Conservation (phyloP, 2,888 invertebrate genomes). For the Drosophila meridiana region DNA sequence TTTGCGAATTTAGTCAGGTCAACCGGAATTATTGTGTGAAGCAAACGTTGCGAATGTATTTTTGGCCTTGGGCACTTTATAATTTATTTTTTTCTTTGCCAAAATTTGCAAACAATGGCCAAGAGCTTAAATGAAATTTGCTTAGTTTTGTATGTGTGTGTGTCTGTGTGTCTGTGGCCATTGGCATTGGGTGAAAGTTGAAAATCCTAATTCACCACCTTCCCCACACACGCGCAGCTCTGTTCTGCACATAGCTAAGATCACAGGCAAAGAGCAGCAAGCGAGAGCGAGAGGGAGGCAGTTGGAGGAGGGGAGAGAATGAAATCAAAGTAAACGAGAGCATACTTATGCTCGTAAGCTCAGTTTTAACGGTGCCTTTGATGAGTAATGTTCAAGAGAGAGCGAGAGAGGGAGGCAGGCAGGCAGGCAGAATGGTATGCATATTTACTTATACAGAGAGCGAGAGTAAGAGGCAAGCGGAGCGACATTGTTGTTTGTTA, state of each 20-base stretch:
- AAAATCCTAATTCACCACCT: neutral
- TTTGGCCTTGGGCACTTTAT: conserved; percentile 35
- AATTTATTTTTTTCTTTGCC: conserved; percentile 17
- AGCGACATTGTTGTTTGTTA: conserved; percentile 22
- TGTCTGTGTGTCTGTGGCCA: neutral
- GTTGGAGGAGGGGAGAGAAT: neutral
- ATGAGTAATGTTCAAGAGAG: neutral
- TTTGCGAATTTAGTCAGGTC: conserved; percentile 28
- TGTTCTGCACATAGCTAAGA: neutral
- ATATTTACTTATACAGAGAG: neutral
- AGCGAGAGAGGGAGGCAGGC: neutral
- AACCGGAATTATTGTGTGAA: conserved; percentile 40
- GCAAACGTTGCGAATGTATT: conserved; percentile 34
- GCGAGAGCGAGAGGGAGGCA: neutral
- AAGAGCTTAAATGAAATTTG: conserved; percentile 12
- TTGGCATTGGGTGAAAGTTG: conserved; percentile 39
- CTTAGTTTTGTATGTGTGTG: neutral
- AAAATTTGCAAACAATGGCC: conserved; percentile 21
- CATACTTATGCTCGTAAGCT: neutral
- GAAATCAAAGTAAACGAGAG: neutral
- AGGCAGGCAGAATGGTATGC: neutral
- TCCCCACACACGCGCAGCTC: neutral
- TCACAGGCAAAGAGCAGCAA: neutral
- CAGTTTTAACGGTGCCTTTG: conserved; percentile 7
- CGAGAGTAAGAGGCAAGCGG: neutral